phyloP scores from a whole-genome alignment of 2,113 vertebrate species.

The Bungarus multicinctus region DNA sequence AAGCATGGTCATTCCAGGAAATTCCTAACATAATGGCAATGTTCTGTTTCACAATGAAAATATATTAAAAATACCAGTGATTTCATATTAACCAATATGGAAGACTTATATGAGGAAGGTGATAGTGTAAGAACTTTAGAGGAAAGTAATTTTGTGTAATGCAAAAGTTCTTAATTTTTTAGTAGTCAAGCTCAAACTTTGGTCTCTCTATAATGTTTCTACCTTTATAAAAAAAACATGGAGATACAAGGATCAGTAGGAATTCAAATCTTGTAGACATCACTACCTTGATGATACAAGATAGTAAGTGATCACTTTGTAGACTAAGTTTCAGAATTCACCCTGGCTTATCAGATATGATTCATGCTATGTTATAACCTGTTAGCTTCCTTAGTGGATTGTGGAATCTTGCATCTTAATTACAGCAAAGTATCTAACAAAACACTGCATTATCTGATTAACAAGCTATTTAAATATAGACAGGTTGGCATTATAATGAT shows the following conservation, averaged over 20 bases:
- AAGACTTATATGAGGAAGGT: neutral
- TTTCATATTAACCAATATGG: neutral
- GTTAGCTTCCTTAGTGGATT: neutral
- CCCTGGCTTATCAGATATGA: neutral
- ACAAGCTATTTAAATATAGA: neutral
- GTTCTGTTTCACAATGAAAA: neutral
- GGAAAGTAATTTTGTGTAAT: neutral
- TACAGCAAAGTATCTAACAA: neutral
- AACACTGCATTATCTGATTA: neutral
- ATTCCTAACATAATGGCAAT: neutral
- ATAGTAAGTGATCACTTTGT: neutral
- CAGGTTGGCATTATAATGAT: neutral
- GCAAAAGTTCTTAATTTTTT: neutral
- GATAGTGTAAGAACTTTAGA: neutral
- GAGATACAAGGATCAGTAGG: neutral
- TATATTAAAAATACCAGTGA: neutral
- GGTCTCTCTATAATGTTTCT: neutral
- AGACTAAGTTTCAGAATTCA: neutral
- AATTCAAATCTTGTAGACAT: neutral
- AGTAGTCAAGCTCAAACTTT: neutral
- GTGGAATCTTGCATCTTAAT: neutral
- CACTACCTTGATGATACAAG: neutral
- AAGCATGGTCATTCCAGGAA: neutral
- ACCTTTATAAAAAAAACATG: neutral
- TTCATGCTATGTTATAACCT: neutral